Evolutionary conservation across 2,797 vertebrate genomes (phyloP).

Genomic region (Syncerus caffer): DNA sequence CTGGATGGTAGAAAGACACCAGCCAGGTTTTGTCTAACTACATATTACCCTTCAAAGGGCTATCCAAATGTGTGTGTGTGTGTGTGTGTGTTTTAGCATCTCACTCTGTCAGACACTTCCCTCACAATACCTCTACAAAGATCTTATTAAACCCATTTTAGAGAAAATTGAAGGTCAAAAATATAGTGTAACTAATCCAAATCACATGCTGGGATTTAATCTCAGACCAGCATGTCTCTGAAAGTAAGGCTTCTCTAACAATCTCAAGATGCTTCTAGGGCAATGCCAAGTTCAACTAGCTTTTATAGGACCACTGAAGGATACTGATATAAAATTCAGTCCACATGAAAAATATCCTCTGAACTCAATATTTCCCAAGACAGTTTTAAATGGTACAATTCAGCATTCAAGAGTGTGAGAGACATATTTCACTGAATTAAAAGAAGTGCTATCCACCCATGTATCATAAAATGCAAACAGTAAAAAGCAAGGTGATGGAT

Average conservation of each 20-base stretch:
- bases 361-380: conserved; percentile 14
- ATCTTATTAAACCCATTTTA: neutral
- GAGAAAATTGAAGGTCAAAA: conserved; percentile 12
- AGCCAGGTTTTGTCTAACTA: neutral
- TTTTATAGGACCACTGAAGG: neutral
- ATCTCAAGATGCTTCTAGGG: neutral
- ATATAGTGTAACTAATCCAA: neutral
- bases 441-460: neutral
- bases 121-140: neutral
- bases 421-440: neutral
- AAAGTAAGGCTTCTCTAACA: neutral
- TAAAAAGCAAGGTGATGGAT: neutral
- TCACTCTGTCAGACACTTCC: neutral
- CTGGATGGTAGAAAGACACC: neutral
- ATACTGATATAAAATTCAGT: neutral
- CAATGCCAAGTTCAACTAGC: neutral
- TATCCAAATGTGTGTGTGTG: neutral
- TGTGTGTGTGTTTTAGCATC: neutral
- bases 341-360: conserved; percentile 10
- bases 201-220: neutral
- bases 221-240: neutral
- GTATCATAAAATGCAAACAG: neutral
- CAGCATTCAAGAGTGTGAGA: neutral
- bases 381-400: neutral
- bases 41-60: neutral